A percentile compares a stretch with the other conserved stretches of the same genome.
phyloP scores from a whole-genome alignment of 2,888 invertebrate species.

The Drosophila subsilvestris region DNA sequence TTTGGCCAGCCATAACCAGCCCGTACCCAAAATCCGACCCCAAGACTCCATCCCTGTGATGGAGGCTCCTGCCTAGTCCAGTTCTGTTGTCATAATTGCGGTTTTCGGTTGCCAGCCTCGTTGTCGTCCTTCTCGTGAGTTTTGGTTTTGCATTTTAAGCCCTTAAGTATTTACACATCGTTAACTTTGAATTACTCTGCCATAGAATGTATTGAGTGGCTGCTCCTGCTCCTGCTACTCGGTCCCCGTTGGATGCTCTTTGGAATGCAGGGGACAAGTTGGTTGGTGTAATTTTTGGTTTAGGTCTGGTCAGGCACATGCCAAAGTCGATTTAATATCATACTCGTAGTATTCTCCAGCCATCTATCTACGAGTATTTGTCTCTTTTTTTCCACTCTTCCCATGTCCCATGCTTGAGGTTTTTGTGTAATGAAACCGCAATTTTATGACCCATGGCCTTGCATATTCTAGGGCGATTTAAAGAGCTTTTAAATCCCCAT shows the following conservation, averaged over 20 bases:
- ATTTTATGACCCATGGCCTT: conserved; percentile 71
- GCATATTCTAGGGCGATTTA: conserved; percentile 75
- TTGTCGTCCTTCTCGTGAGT: conserved; percentile 2
- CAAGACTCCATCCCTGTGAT: background rate
- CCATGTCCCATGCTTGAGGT: conserved; percentile 39
- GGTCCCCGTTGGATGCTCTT: background rate
- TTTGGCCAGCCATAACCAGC: conserved; percentile 10
- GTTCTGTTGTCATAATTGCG: conserved; percentile 69
- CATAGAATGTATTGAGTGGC: conserved; percentile 55
- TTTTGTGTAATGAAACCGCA: conserved; percentile 60
- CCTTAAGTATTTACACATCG: conserved; percentile 78
- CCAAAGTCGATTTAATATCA: conserved; percentile 31
- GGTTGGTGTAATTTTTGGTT: conserved; percentile 10
- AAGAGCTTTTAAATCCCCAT: conserved; percentile 69
- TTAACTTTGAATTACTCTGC: conserved; percentile 70
- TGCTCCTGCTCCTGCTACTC: conserved; percentile 2
- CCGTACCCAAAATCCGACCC: conserved; percentile 17
- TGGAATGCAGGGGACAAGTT: background rate
- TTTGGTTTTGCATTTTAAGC: conserved; percentile 58
- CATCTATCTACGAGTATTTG: background rate
- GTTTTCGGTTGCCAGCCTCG: conserved; percentile 34
- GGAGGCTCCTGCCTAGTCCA: background rate
- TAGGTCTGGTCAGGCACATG: conserved; percentile 1
- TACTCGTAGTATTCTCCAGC: background rate
- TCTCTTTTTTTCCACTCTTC: conserved; percentile 1